phyloP scores from a whole-genome alignment of 2,888 invertebrate species.

The Diarsia dahlii region DNA sequence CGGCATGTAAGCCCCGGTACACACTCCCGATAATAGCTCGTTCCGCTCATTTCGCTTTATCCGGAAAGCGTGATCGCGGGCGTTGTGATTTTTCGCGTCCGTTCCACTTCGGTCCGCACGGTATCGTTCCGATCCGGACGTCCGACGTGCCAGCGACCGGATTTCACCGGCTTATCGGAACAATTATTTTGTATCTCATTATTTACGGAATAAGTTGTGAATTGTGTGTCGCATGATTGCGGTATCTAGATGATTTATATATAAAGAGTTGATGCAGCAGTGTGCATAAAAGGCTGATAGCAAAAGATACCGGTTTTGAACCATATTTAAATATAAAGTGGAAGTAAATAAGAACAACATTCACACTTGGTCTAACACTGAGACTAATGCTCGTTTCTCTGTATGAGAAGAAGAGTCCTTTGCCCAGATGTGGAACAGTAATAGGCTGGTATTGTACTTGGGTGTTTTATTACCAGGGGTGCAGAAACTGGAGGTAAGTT shows the following conservation, averaged over 20 bases:
- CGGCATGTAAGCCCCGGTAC: conserved; percentile 12
- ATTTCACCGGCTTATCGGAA: conserved; percentile 49
- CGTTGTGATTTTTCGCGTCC: conserved; percentile 62
- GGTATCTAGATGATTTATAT: conserved; percentile 36
- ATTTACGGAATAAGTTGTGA: conserved; percentile 48
- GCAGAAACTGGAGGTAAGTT: conserved; percentile 12
- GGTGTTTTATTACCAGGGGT: background rate
- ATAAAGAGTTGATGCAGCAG: background rate
- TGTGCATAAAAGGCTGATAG: background rate
- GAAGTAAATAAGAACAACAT: background rate
- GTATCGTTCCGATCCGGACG: conserved; percentile 60
- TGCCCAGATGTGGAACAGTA: background rate
- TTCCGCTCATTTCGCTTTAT: conserved; percentile 49
- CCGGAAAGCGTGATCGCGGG: conserved; percentile 53
- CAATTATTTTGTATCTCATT: conserved; percentile 45
- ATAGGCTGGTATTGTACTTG: background rate
- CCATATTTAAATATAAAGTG: background rate
- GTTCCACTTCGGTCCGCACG: conserved; percentile 30
- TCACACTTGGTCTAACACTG: no score
- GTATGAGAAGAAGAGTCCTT: no score
- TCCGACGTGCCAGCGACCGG: conserved; percentile 49
- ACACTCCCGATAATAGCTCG: conserved; percentile 41
- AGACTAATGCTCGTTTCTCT: no score
- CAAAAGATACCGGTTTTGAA: background rate
- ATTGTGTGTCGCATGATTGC: conserved; percentile 17